Conservation (phyloP, 2,113 vertebrate genomes). For the Gasterosteus aculeatus region DNA sequence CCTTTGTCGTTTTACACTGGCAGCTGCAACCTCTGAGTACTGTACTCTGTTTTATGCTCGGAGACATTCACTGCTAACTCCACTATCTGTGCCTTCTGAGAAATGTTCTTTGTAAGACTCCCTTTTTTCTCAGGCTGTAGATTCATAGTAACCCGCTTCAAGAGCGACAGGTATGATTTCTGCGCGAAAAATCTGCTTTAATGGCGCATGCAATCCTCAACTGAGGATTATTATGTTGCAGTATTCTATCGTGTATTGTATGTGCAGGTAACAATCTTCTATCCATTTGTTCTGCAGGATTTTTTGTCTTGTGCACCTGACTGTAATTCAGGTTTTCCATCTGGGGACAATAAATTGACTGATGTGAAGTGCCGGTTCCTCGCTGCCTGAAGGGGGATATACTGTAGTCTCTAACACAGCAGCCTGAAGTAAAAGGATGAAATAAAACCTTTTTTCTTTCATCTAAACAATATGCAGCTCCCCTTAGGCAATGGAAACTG, state of each 20-base stretch:
- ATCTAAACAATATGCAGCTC: conserved; percentile 27
- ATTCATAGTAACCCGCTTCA: neutral
- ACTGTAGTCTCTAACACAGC: conserved; percentile 23
- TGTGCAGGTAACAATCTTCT: neutral
- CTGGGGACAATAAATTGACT: neutral
- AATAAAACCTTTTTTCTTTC: conserved; percentile 30
- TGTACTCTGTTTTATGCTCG: conserved; percentile 10
- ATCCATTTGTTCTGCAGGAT: neutral
- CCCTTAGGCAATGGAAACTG: neutral
- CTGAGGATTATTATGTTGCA: neutral
- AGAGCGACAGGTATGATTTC: neutral
- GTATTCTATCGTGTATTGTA: neutral
- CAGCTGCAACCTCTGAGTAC: conserved; percentile 30
- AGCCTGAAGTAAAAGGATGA: conserved; percentile 36
- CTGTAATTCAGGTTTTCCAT: neutral
- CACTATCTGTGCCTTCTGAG: conserved; percentile 34
- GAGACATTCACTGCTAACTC: conserved; percentile 30
- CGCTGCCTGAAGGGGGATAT: conserved; percentile 19
- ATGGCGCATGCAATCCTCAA: neutral
- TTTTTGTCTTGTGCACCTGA: neutral
- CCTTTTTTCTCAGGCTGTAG: neutral
- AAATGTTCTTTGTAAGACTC: conserved; percentile 39
- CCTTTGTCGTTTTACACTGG: conserved; percentile 38
- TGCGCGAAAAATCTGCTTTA: neutral
- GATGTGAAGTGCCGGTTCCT: conserved; percentile 20